Percentiles rank a stretch among this genome's conserved stretches.
Evolutionary conservation across 1,140 invertebrate genomes (phyloP).

Genomic region (Drosophila burlai): DNA sequence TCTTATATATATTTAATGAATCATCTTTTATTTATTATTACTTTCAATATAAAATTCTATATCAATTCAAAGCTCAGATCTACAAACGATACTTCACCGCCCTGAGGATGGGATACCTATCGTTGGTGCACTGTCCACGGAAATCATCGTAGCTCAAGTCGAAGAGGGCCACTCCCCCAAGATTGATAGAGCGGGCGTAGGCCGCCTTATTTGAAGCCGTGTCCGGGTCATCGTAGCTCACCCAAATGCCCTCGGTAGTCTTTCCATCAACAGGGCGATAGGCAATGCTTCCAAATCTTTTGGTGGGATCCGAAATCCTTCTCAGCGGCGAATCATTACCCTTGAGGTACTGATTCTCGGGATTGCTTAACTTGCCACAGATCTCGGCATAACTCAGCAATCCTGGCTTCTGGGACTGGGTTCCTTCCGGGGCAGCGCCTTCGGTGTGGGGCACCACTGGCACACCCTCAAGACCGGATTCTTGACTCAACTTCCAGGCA

Average conservation of each 20-base stretch:
- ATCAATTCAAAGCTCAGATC: background rate
- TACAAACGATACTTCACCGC: constrained; percentile 88
- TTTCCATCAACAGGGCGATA: constrained; percentile 89
- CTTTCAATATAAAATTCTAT: background rate
- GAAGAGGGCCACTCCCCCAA: constrained; percentile 93
- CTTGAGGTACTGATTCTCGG: constrained; percentile 87
- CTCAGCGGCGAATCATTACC: constrained; percentile 88
- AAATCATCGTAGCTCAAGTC: constrained; percentile 94
- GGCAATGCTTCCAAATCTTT: constrained; percentile 91
- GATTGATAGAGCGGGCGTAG: constrained; percentile 90
- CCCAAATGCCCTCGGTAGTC: constrained; percentile 92
- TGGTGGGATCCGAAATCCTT: constrained; percentile 90
- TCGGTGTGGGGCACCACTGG: constrained; percentile 90
- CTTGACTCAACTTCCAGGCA: constrained; percentile 91
- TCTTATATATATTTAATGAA: background rate
- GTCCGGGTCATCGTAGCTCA: constrained; percentile 95
- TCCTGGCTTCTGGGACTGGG: constrained; percentile 90
- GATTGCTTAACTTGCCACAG: constrained; percentile 89
- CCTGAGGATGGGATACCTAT: constrained; percentile 91
- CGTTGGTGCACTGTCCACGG: constrained; percentile 91
- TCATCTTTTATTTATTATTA: constrained; percentile 16
- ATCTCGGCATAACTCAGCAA: constrained; percentile 93
- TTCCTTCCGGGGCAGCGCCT: constrained; percentile 87
- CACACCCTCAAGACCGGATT: constrained; percentile 90
- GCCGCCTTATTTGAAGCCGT: constrained; percentile 92